Evolutionary conservation across 2,888 invertebrate genomes (phyloP), one percentile per base, ranked within the genome.

Genomic region (Vandiemenella viatica): DNA sequence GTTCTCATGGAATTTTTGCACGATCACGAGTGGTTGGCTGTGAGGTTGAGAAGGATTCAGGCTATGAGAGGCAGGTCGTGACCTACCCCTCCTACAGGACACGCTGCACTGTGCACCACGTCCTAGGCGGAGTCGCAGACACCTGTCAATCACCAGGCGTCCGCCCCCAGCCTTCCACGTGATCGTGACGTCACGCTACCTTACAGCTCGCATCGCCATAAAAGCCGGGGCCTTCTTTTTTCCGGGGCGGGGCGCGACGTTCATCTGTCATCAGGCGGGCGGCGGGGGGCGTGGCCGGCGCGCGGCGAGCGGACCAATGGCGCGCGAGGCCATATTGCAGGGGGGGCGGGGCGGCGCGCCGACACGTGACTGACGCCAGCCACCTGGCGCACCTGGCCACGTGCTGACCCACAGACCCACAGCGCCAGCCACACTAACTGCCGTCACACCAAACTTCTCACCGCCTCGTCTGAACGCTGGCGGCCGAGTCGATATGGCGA

Each of bases 261-360:
- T 49, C 53, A 53, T 53, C 53, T 48, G 50, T 53, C 53, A 53
- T 53, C 53, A 37, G 46, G 19, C 18, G 43, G 50, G 37, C 44
- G 49, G 44, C 49, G 42, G 47, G 45, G 53, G 53, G 53, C 53
- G 53, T 50, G 49, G 48, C 53, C 43, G 15, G 20, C 37, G 40
- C 37, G 38, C 37, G 44, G 49, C 40, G 19, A 40, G 41, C 18
- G 21, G 40, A 41, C 54, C 54, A 54, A 54, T 54, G 49, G 43
- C 48, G 48, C 43, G 42, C 45, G 50, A 54, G 54, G 54, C 54
- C 54, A 54, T 54, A 54, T 54, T 54, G 54, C 49, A 47, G 50
- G 45, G 43, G 43, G 50, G 54, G 54, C 48, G 54, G 54, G 37
- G 52, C 50, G 47, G 43, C 40, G 46, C 43, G 48, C 43, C 44